Conservation (phyloP, 2,113 vertebrate species). For the Protobothrops flavoviridis region DNA sequence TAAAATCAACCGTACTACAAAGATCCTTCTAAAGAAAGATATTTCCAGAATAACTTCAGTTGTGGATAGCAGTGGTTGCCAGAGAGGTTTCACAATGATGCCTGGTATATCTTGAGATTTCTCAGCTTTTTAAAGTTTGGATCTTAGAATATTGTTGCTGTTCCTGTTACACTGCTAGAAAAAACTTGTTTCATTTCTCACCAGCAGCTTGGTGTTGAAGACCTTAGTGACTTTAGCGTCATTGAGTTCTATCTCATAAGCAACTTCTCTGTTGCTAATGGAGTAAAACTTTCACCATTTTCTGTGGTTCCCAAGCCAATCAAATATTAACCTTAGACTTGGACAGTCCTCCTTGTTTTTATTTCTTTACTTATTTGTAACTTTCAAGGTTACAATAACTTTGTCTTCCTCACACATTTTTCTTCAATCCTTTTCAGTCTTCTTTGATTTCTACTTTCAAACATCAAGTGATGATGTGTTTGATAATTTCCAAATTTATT, state of each 20-base stretch:
- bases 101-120: neutral
- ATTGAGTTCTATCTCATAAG: neutral
- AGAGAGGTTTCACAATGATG: neutral
- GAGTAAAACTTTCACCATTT: neutral
- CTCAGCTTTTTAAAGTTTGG: neutral
- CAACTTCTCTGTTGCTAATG: neutral
- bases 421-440: neutral
- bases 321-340: neutral
- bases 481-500: neutral
- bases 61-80: neutral
- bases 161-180: neutral
- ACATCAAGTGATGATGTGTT: neutral
- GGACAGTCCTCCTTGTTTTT: neutral
- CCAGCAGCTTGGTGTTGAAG: neutral
- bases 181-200: neutral
- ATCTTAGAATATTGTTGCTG: neutral
- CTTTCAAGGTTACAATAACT: neutral
- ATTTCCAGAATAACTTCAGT: neutral
- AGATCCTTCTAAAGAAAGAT: neutral
- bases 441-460: neutral
- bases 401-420: neutral
- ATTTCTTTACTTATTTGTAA: neutral
- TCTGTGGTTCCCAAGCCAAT: neutral
- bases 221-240: neutral
- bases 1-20: neutral